These are phyloP conservation scores for Phainopepla nitens DNA, from an alignment of 2,113 vertebrate species.

Conservation along the genomic window DNA sequence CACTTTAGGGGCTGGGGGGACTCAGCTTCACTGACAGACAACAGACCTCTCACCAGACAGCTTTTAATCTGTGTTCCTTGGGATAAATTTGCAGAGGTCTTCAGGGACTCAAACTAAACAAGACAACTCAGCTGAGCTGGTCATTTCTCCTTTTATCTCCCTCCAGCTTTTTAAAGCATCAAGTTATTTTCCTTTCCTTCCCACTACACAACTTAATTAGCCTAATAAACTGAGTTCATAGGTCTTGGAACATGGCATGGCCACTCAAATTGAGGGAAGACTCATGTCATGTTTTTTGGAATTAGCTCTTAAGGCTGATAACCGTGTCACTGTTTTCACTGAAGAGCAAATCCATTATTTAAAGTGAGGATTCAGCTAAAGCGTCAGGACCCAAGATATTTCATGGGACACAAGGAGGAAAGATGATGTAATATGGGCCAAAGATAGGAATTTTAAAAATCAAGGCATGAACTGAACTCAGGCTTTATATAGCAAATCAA, in stretches of 20 bases:
- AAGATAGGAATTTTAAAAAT: background rate
- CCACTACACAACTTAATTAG: background rate
- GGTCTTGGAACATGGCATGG: background rate
- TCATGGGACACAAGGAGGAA: background rate
- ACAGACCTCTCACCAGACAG: background rate
- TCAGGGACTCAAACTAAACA: constrained; percentile 24
- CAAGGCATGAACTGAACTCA: background rate
- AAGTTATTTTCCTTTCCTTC: background rate
- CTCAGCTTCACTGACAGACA: background rate
- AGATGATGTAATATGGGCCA: background rate
- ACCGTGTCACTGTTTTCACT: background rate
- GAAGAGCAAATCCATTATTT: background rate
- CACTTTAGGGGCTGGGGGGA: background rate
- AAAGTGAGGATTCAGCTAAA: background rate
- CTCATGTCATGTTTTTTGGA: background rate
- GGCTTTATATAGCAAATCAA: background rate
- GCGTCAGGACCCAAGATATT: background rate
- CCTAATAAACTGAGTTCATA: background rate
- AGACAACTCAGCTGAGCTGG: background rate
- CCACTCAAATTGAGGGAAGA: background rate
- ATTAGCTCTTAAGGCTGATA: background rate
- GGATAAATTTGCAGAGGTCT: background rate
- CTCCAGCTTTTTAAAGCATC: background rate
- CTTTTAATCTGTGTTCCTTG: background rate
- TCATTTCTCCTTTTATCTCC: constrained; percentile 11